phyloP scores from a whole-genome alignment of 2,888 invertebrate genomes.

The Catotricha subobsoleta region DNA sequence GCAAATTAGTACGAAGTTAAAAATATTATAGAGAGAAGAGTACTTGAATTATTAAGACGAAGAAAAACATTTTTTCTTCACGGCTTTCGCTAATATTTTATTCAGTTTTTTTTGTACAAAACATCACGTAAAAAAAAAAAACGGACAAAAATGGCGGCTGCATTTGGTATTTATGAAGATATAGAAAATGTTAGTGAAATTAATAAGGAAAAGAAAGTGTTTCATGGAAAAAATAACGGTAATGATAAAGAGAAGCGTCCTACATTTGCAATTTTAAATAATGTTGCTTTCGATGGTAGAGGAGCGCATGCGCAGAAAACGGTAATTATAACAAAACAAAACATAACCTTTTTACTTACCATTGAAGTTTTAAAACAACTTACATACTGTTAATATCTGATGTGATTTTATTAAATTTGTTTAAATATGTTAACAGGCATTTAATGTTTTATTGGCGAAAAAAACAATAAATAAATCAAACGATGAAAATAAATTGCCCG shows the following conservation, averaged over 20 bases:
- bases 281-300: constrained; percentile 8
- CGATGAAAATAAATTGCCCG: background rate
- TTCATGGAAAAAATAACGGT: background rate
- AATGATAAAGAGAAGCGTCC: constrained; percentile 9
- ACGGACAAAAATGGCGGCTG: constrained; percentile 5
- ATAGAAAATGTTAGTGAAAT: background rate
- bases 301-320: constrained; percentile 16
- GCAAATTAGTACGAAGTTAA: no score
- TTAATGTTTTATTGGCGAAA: background rate
- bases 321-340: constrained; percentile 20
- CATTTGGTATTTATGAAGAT: constrained; percentile 6
- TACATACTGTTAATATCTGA: background rate
- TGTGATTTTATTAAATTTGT: no score
- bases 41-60: no score
- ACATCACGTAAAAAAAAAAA: background rate
- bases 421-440: background rate
- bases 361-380: background rate
- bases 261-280: constrained; percentile 15
- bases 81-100: no score
- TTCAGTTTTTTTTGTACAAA: no score
- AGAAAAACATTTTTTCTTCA: no score
- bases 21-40: no score
- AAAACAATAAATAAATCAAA: background rate
- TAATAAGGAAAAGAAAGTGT: background rate
- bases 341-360: background rate